phyloP scores from a whole-genome alignment of 2,113 vertebrate species.

The Gallinago paraguaiae region DNA sequence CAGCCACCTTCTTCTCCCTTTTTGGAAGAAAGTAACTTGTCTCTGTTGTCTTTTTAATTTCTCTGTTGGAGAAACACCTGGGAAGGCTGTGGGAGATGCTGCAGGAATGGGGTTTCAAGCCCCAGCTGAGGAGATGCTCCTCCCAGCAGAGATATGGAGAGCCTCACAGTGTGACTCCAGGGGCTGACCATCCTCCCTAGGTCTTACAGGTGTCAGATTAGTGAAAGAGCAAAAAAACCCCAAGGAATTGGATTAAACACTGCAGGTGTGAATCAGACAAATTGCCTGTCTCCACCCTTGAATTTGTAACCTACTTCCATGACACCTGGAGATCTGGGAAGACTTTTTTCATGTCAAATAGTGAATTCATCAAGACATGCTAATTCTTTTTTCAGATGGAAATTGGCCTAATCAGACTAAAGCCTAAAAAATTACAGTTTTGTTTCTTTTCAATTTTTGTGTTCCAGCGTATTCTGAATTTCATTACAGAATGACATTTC shows the following conservation, averaged over 20 bases:
- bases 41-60: rapidly evolving
- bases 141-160: not conserved
- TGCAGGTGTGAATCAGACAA: not conserved
- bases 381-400: not conserved
- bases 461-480: not conserved
- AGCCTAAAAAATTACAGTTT: not conserved
- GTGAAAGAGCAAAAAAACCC: rapidly evolving
- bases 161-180: rapidly evolving
- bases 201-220: not conserved
- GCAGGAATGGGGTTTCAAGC: not conserved
- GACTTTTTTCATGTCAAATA: not conserved
- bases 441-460: not conserved
- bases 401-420: not conserved
- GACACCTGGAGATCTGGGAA: not conserved
- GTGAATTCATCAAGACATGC: not conserved
- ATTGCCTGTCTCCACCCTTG: rapidly evolving
- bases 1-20: not conserved
- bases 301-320: not conserved
- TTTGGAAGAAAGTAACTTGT: not conserved
- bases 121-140: not conserved
- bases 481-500: not conserved
- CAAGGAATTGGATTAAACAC: not conserved
- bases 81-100: not conserved
- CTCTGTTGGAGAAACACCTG: not conserved
- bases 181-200: not conserved